Evolutionary conservation across 1,140 invertebrate genomes (phyloP), one percentile per base, ranked within the genome.

Genomic region (Globodera ellingtonae): DNA sequence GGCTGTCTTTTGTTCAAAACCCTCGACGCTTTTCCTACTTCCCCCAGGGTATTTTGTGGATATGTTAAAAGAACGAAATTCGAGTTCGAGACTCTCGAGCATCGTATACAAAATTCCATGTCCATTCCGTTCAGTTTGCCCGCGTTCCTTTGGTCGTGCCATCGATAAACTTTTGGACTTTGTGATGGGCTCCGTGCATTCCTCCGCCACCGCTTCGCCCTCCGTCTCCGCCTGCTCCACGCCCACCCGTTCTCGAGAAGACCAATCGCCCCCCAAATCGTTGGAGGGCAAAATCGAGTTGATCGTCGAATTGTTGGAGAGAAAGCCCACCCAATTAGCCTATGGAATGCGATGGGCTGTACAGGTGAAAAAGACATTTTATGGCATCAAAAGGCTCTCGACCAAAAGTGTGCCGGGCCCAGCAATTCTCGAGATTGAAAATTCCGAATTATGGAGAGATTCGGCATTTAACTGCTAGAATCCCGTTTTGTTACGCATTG

Each of bases 281-380:
- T 78, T 67, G 50, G 79, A 72, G 21, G 79, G n/a, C 72, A 77
- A 65, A 46, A 77, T 77, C 18, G 65, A 62, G 6, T 35, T 65
- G 66, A 48, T 78, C 21, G 52, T 72, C 35, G 65, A 80, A 47
- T 48, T 73, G 65, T 65, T 81, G 48, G 72, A 67, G 2, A 56
- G 50, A 48, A 59, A 80, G 10, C 73, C 87, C 5, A 72, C 70
- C 44, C 70, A 79, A 80, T 78, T 83, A 48, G 86, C 84, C 10
- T 80, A 81, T 13, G 65, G 84, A 69, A 82, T 88, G 81, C 70
- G 77, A 6, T 78, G 84, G 67, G 85, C 87, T 59, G 70, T 88
- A 6, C 80, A 81, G 65, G 81, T 87, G 44, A 85, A 78, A n/a
- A 66, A 72, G 84, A 80, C 47, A 10, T 35, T 35, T 35, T 35